Evolutionary conservation across 2,888 invertebrate genomes (phyloP), one percentile per base, ranked within the genome.

Genomic region (Clepsis dumicolana): DNA sequence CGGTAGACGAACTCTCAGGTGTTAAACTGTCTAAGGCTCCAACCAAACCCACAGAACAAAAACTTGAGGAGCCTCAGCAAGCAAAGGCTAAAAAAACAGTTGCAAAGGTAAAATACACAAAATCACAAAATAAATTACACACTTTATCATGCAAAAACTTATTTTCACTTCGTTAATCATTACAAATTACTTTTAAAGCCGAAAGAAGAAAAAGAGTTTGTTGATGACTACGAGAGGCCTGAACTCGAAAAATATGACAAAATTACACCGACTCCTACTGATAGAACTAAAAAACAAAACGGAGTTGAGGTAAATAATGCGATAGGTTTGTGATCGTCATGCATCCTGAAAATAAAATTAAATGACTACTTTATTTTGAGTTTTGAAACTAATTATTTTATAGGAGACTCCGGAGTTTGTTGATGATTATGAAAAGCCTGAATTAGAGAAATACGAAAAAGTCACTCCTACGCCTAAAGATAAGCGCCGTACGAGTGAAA

Each of bases 151-250:
- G 5, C 14, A 44, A 44, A n/a, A 1, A 1, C 7, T 7, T 18
- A 18, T 2, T 18, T 8, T 44, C 29, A 8, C 7, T 18, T 18
- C 35, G 5, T 52, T 21, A 21, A 56, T 56, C 3, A 14, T 35
- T n/a, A 1, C 3, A 14, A 56, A 60, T n/a, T 62, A 70, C 57
- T 76, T 78, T 83, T 80, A 72, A 86, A 91, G 90, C 89, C 88
- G 50, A 87, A 81, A 72, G 94, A 94, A 74, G 88, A 92, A 56
- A 89, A 92, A 73, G 95, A 95, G 72, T 92, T 94, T 62, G 91
- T 95, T 65, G 96, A 96, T 48, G 97, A 97, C 87, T 97, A 97
- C 80, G 96, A 97, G 82, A 94, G 96, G 72, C 95, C 96, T 0
- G 95, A 95, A 29, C 90, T 96, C 68, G 96, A 96, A 81, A 96